Conservation (phyloP, 35 echinoderm and acorn worm species). For the Eucidaris tribuloides region DNA sequence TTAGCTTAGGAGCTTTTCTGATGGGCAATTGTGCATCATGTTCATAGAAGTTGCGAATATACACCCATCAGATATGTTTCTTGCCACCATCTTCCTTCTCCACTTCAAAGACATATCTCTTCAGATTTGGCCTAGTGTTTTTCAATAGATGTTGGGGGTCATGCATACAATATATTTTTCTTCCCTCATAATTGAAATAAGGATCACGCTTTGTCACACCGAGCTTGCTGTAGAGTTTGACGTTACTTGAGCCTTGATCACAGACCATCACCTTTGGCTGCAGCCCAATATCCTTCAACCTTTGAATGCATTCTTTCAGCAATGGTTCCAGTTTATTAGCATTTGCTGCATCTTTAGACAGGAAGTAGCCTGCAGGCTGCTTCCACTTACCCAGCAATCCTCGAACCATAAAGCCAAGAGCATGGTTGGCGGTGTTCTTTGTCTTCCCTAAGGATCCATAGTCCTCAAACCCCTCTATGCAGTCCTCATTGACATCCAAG, state of each 20-base stretch:
- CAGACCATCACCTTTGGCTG: conserved; percentile 38
- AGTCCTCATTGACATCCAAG: too few species aligned
- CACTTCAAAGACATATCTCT: conserved; percentile 36
- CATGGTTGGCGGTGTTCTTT: conserved; percentile 42
- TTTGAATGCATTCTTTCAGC: conserved; percentile 33
- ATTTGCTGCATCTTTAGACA: neutral
- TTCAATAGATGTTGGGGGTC: conserved; percentile 49
- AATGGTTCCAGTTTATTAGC: neutral
- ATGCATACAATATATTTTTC: conserved; percentile 50
- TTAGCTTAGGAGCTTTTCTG: conserved; percentile 43
- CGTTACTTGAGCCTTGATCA: conserved; percentile 66
- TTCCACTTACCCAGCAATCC: conserved; percentile 52
- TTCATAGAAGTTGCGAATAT: conserved; percentile 47
- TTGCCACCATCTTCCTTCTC: conserved; percentile 16
- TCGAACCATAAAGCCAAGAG: conserved; percentile 51
- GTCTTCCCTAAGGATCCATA: conserved; percentile 31
- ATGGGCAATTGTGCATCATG: conserved; percentile 31
- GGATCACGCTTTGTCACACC: conserved; percentile 28
- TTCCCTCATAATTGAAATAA: conserved; percentile 13
- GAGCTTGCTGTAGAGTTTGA: neutral
- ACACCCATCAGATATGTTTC: conserved; percentile 33
- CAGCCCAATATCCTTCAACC: conserved; percentile 37
- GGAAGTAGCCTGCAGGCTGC: conserved; percentile 47
- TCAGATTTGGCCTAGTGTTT: conserved; percentile 35
- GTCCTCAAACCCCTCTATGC: conserved; percentile 62